Conservation (phyloP, 2,888 invertebrate species). For the Adelognathus sp. region DNA sequence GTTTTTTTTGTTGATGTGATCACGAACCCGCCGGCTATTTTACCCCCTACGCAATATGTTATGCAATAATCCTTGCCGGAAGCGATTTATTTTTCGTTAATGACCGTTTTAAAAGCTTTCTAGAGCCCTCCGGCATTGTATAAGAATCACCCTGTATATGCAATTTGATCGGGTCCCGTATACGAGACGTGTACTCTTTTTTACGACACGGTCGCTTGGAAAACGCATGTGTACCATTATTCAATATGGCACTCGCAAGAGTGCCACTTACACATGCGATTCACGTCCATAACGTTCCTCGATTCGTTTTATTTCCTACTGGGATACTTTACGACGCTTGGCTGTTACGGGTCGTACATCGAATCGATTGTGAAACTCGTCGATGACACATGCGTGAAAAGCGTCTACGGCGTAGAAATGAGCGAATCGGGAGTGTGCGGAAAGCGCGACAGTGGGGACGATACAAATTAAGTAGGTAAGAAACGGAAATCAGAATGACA, state of each 20-base stretch:
- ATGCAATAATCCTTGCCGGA: too few relatives aligned
- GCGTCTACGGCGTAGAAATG: background rate
- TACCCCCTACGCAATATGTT: too few relatives aligned
- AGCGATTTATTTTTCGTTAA: too few relatives aligned
- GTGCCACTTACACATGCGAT: slow-evolving; percentile 13
- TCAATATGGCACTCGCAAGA: background rate
- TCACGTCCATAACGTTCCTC: slow-evolving; percentile 1
- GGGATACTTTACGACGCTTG: background rate
- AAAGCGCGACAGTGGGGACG: background rate
- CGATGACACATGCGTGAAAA: slow-evolving; percentile 8
- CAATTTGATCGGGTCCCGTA: background rate
- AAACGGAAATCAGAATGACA: background rate
- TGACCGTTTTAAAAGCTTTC: too few relatives aligned
- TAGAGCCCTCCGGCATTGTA: too few relatives aligned
- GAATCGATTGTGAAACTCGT: background rate
- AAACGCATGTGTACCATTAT: background rate
- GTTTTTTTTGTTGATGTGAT: too few relatives aligned
- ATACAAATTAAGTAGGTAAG: background rate
- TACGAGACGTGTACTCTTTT: background rate
- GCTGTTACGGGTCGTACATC: background rate
- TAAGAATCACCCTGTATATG: too few relatives aligned
- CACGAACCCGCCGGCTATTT: too few relatives aligned
- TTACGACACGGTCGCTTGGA: background rate
- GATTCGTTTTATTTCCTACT: background rate
- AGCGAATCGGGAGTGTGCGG: background rate